phyloP scores from a whole-genome alignment of 1,140 invertebrate species.

The Vollenhovia emeryi region DNA sequence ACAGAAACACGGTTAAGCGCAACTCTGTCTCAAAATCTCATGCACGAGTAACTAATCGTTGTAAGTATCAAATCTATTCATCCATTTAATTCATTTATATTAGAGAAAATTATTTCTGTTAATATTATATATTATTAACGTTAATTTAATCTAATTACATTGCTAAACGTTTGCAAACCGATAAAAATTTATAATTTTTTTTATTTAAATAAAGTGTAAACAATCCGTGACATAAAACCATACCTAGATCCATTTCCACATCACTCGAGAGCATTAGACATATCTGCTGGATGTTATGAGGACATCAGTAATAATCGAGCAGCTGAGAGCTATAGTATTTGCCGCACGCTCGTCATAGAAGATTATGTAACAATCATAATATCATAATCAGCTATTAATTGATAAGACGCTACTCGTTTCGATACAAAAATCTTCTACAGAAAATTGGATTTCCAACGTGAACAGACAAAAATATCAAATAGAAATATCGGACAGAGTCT shows the following conservation, averaged over 20 bases:
- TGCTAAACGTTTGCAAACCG: not conserved
- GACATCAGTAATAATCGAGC: not conserved
- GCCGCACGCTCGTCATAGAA: not conserved
- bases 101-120: not conserved
- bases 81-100: not conserved
- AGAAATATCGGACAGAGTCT: not conserved
- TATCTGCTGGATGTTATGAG: not conserved
- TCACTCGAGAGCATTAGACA: not conserved
- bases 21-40: not conserved
- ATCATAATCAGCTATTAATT: not conserved
- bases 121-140: not conserved
- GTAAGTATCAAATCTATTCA: too few species aligned
- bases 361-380: slow-evolving; percentile 12
- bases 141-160: not conserved
- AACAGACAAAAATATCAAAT: not conserved
- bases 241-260: not conserved
- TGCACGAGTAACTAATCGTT: not conserved
- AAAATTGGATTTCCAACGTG: not conserved
- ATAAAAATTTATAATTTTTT: not conserved
- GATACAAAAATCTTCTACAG: not conserved
- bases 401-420: not conserved
- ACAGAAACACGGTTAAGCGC: not conserved
- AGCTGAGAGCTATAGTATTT: not conserved
- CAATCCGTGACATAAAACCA: not conserved
- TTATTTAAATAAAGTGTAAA: not conserved